Evolutionary conservation across 1,140 invertebrate species (phyloP).

Genomic region (Zaprionus taronus): DNA sequence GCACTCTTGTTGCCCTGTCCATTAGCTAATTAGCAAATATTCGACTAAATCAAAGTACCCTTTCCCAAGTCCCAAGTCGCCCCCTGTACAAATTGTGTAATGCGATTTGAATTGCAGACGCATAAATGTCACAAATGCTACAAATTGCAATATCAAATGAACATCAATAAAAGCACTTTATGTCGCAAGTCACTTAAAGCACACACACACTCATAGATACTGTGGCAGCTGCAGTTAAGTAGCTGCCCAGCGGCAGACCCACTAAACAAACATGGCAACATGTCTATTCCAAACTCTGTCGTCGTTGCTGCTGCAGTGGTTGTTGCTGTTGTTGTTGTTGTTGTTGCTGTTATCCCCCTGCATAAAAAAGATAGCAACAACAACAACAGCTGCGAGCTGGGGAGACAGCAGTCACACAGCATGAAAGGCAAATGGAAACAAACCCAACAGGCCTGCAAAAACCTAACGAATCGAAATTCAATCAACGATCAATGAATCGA

Average conservation of each 20-base stretch:
- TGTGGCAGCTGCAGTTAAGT: conserved; percentile 45
- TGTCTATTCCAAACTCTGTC: conserved; percentile 55
- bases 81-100: conserved; percentile 62
- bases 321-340: conserved; percentile 6
- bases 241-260: conserved; percentile 51
- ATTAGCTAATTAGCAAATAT: conserved; percentile 38
- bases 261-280: conserved; percentile 74
- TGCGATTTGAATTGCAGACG: conserved; percentile 76
- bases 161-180: conserved; percentile 82
- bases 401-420: conserved; percentile 32
- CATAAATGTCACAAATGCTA: conserved; percentile 82
- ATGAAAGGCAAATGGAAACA: conserved; percentile 46
- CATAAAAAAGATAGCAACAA: conserved; percentile 20
- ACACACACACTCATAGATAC: conserved; percentile 15
- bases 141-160: conserved; percentile 80
- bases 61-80: not conserved
- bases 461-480: conserved; percentile 75
- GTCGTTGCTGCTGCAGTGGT: not conserved
- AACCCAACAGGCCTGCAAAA: conserved; percentile 42
- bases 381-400: conserved; percentile 18
- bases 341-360: not conserved
- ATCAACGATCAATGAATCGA: conserved; percentile 79
- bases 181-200: conserved; percentile 74
- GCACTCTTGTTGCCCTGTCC: not conserved
- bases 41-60: conserved; percentile 9